These are phyloP conservation scores for Platynereis dumerilii DNA, from an alignment of 2,888 invertebrate species.

Conservation along the genomic window DNA sequence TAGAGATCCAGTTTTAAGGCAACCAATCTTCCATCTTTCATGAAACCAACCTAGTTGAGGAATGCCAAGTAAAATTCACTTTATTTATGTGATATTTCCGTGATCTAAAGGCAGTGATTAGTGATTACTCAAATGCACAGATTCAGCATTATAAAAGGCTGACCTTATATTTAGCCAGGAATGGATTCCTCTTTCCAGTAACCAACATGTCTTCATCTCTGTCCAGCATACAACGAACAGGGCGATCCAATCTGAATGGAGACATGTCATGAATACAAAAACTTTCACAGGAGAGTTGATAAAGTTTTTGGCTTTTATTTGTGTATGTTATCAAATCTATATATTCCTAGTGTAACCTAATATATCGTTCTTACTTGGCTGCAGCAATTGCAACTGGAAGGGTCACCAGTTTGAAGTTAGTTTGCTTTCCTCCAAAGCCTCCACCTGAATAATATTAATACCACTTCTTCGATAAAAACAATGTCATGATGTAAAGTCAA, in stretches of 20 bases:
- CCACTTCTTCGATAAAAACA: no score
- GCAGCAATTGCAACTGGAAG: constrained; percentile 87
- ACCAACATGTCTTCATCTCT: constrained; percentile 93
- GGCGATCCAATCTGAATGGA: constrained; percentile 78
- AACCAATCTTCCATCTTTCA: constrained; percentile 76
- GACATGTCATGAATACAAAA: no score
- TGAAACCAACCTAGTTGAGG: constrained; percentile 72
- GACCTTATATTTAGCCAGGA: constrained; percentile 82
- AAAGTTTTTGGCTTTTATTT: no score
- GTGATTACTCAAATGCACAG: no score
- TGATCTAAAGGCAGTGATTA: no score
- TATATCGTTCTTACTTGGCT: constrained; percentile 69
- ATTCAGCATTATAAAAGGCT: no score
- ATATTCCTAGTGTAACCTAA: background rate
- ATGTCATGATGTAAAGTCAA: no score
- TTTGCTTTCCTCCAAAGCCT: constrained; percentile 95
- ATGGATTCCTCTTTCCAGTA: constrained; percentile 89
- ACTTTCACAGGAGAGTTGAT: no score
- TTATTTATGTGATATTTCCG: no score
- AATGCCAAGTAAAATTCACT: no score
- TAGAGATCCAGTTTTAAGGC: constrained; percentile 79
- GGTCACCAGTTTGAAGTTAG: constrained; percentile 72
- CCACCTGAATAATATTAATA: no score
- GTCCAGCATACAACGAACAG: constrained; percentile 87
- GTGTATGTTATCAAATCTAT: background rate